phyloP scores from a whole-genome alignment of 2,888 invertebrate species.

The Coelopa pilipes region DNA sequence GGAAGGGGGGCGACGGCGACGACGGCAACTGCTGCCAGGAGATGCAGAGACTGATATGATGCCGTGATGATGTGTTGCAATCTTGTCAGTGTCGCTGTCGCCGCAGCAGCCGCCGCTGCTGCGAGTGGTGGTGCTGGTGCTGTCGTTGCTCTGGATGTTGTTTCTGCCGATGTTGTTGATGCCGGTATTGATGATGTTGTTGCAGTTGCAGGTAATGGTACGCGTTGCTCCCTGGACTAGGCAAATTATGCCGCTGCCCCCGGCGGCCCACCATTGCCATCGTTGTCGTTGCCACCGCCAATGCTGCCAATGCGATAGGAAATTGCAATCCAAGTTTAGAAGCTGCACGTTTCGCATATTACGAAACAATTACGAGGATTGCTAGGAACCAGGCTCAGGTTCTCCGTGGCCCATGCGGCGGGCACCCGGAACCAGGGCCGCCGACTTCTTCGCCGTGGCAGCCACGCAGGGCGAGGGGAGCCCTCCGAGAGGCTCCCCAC shows the following conservation, averaged over 20 bases:
- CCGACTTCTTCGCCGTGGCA: too few species aligned
- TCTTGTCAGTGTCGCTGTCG: neutral
- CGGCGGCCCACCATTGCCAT: neutral
- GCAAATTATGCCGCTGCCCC: constrained; percentile 23
- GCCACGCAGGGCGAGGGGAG: too few species aligned
- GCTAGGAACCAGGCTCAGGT: constrained; percentile 9
- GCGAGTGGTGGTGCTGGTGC: neutral
- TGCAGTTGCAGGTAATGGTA: neutral
- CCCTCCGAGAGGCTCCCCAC: neutral
- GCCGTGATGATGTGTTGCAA: constrained; percentile 13
- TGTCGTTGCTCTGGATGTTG: neutral
- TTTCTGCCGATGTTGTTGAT: neutral
- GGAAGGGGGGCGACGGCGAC: neutral
- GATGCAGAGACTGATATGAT: neutral
- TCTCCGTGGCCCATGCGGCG: neutral
- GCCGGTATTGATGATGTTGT: neutral
- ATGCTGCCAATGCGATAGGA: constrained; percentile 3
- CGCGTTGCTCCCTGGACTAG: constrained; percentile 12
- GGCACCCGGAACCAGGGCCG: neutral
- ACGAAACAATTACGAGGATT: constrained; percentile 58
- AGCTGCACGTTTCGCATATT: constrained; percentile 53
- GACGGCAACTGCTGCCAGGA: too few species aligned
- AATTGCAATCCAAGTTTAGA: constrained; percentile 15
- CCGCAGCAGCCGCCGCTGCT: neutral
- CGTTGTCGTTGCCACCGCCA: too few species aligned